Evolutionary conservation across 2,113 vertebrate genomes (phyloP).

Genomic region (Aleadryas rufinucha): DNA sequence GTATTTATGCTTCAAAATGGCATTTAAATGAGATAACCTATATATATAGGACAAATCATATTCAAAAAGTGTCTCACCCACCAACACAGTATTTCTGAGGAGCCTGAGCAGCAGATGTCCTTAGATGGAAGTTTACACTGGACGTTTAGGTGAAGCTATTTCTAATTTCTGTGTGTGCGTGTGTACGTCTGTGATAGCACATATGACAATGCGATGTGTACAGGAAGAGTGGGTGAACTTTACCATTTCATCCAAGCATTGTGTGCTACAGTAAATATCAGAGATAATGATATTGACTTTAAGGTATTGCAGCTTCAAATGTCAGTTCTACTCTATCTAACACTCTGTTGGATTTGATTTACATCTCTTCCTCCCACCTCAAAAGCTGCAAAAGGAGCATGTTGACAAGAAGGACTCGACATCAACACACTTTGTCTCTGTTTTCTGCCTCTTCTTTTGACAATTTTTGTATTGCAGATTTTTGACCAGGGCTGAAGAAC

Average conservation of each 20-base stretch:
- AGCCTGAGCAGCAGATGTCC: neutral
- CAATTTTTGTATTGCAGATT: neutral
- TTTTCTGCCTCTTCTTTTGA: neutral
- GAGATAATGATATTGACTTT: constrained; percentile 82
- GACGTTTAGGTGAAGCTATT: constrained; percentile 1
- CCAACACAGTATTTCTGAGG: neutral
- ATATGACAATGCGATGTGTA: neutral
- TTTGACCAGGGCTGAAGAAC: neutral
- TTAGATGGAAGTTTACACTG: neutral
- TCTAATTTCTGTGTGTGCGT: neutral
- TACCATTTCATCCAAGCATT: constrained; percentile 65
- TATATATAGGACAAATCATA: neutral
- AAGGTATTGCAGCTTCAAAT: constrained; percentile 79
- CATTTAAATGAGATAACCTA: neutral
- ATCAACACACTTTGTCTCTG: neutral
- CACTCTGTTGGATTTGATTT: constrained; percentile 64
- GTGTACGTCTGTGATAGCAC: neutral
- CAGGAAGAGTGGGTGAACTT: constrained; percentile 67
- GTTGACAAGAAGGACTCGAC: neutral
- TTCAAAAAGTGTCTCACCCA: neutral
- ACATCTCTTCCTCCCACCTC: constrained; percentile 45
- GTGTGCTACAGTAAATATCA: constrained; percentile 80
- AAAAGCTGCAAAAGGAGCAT: neutral
- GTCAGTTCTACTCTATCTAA: constrained; percentile 72
- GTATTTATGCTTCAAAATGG: neutral